Base-by-base conservation (phyloP, 2,797 vertebrate species). In the Myotis findleyi region DNA sequence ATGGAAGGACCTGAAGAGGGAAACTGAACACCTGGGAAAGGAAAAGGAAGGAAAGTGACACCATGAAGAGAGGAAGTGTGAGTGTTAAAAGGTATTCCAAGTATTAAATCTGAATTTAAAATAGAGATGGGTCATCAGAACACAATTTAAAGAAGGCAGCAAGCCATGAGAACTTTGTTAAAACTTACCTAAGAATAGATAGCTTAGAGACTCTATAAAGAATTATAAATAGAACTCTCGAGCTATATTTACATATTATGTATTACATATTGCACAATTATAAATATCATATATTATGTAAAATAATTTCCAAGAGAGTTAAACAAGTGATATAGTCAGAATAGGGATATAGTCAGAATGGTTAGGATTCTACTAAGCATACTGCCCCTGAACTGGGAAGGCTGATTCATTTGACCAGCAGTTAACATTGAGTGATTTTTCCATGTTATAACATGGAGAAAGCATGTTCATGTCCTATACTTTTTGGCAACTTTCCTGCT, bases 31-130 rank as follows among this genome's bases (percentile, higher is more conserved):
- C 80, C 84, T 68, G 47, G 17, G 27, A 75, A 62, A 94, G 95
- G 85, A 90, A 96, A 95, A 72, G 87, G 91, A 93, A 94, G 91
- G 81, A 92, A 95, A 95, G 36, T 38, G 91, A 97, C 91, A 90
- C 96, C 84, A 4, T 7, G 9, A 89, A 30, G 75, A 77, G 21
- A 92, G 95, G 94, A 97, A 97, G 87, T 44, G 11, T 25, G 55
- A 33, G 14, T 21, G 7, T 82, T 62, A 36, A 93, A 59, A 83
- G 71, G 59, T 71, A 87, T 87, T 95, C 62, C 90, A 94, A 91
- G 91, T 17, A 87, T 83, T 23, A 89, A 96, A 82, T 62, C 33
- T 68, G 66, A 85, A 90, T 90, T 93, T 91, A 96, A 95, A 97
- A 91, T 95, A 95, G 80, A 95, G 77, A 69, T 66, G 27, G 21